A percentile compares a stretch with the other conserved stretches of the same genome.
These are phyloP conservation scores for Rhagologus leucostigma DNA, from an alignment of 2,113 vertebrate species.

Conservation along the genomic window DNA sequence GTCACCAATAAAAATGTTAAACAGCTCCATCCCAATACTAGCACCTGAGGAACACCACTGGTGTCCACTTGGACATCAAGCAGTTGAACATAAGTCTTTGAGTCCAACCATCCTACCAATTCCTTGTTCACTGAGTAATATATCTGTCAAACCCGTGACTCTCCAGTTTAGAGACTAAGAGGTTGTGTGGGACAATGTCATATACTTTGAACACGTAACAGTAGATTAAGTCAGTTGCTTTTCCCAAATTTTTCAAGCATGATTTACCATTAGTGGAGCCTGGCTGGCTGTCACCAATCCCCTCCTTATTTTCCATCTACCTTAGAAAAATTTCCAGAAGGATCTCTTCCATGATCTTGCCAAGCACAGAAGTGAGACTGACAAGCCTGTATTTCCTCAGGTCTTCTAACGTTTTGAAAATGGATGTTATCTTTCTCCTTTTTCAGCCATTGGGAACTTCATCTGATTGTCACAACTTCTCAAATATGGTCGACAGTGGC, in stretches of 20 bases:
- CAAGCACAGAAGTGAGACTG: not conserved
- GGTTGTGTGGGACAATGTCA: not conserved
- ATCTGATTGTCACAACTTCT: not conserved
- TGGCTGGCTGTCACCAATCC: not conserved
- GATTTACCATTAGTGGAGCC: not conserved
- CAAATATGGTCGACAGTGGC: not conserved
- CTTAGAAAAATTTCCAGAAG: not conserved
- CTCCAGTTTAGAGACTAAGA: not conserved
- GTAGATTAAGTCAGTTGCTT: not conserved
- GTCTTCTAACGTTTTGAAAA: not conserved
- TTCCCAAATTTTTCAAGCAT: not conserved
- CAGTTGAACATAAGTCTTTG: not conserved
- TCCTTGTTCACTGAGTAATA: not conserved
- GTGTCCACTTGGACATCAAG: not conserved
- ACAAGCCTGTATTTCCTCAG: not conserved
- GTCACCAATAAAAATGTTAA: not conserved
- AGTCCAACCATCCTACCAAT: not conserved
- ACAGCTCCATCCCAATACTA: rapidly evolving
- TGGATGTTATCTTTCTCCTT: not conserved
- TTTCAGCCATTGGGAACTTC: not conserved
- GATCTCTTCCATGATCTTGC: not conserved
- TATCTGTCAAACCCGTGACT: not conserved
- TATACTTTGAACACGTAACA: not conserved
- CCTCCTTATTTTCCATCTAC: not conserved
- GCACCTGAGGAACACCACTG: not conserved